Percentiles rank a stretch among this genome's conserved stretches.
phyloP scores from a whole-genome alignment of 2,113 vertebrate genomes.

The Himantopus leucocephalus region DNA sequence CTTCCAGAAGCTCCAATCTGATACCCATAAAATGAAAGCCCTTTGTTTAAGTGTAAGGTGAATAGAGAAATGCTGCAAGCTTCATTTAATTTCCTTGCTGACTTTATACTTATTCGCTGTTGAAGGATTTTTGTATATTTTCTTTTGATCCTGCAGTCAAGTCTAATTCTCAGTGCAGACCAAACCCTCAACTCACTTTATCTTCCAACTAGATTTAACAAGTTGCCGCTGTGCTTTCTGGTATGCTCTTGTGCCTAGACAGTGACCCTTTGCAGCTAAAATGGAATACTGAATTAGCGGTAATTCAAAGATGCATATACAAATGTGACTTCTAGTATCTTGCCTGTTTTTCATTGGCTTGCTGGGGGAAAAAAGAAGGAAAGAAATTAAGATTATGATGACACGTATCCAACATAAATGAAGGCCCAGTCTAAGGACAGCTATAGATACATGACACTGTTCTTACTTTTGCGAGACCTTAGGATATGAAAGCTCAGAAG shows the following conservation, averaged over 20 bases:
- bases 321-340: background rate
- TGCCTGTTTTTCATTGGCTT: background rate
- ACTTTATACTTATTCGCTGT: background rate
- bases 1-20: background rate
- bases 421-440: background rate
- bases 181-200: background rate
- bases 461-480: background rate
- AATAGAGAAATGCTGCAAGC: background rate
- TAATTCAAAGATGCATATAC: background rate
- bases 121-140: conserved; percentile 25
- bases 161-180: background rate
- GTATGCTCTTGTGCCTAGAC: background rate
- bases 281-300: background rate
- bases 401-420: background rate
- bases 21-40: background rate
- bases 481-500: background rate
- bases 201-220: background rate
- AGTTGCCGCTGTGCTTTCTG: background rate
- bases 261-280: background rate
- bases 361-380: rapidly evolving
- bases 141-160: background rate
- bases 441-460: background rate
- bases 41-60: background rate
- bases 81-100: conserved; percentile 28
- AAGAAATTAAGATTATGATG: background rate